Evolutionary conservation across 2,797 vertebrate genomes (phyloP).

Genomic region (Propithecus deckenii): DNA sequence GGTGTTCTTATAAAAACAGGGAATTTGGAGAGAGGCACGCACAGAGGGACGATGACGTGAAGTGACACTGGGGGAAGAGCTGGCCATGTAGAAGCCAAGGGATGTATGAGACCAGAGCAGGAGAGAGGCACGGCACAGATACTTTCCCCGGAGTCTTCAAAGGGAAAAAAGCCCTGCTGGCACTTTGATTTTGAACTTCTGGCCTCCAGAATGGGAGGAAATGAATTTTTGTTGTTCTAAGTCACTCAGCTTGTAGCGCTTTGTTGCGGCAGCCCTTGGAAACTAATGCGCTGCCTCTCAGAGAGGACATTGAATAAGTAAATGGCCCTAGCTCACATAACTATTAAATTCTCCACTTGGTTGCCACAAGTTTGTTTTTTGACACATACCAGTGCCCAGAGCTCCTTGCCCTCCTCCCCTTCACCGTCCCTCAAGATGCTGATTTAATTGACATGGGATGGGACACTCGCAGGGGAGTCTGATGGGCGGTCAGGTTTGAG

Average conservation of each 20-base stretch:
- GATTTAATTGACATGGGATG: not conserved
- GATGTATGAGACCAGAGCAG: not conserved
- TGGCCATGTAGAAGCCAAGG: not conserved
- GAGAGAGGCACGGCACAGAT: not conserved
- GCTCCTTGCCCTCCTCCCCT: not conserved
- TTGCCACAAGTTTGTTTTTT: not conserved
- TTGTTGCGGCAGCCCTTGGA: not conserved
- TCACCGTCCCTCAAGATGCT: not conserved
- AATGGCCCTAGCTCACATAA: not conserved
- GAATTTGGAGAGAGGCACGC: not conserved
- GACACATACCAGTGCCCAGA: not conserved
- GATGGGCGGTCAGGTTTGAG: not conserved
- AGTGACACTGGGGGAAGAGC: not conserved
- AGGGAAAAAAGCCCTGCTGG: not conserved
- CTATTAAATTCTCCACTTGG: not conserved
- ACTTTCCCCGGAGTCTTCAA: not conserved
- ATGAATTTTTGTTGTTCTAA: not conserved
- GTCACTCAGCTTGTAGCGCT: not conserved
- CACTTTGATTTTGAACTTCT: not conserved
- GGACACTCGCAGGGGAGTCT: too few relatives aligned
- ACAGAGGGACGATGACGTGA: not conserved
- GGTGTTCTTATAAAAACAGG: not conserved
- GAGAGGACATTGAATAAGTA: not conserved
- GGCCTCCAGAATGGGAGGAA: not conserved
- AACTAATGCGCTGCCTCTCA: not conserved